Percentiles rank a stretch among this genome's conserved stretches.
These are phyloP conservation scores for Agrilus mali DNA, from an alignment of 2,888 invertebrate species.

Conservation along the genomic window DNA sequence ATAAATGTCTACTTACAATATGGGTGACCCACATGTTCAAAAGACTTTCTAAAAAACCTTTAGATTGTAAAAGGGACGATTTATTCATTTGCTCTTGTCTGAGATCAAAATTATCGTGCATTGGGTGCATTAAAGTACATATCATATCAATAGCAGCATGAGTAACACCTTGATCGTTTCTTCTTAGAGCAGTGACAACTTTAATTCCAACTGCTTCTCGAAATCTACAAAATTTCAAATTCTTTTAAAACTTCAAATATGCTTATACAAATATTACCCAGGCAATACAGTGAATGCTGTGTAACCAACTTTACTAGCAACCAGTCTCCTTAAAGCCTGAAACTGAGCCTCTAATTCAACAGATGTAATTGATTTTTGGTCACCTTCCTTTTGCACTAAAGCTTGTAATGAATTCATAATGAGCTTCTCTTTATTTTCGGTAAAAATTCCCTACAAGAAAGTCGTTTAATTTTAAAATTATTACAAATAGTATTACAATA, in stretches of 20 bases:
- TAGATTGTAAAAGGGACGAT: slow-evolving; percentile 82
- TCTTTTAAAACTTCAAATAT: background rate
- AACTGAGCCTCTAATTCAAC: slow-evolving; percentile 87
- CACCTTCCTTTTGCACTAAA: slow-evolving; percentile 59
- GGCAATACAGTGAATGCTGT: slow-evolving; percentile 84
- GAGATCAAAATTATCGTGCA: slow-evolving; percentile 92
- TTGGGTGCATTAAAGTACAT: slow-evolving; percentile 96
- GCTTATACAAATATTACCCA: slow-evolving; percentile 46
- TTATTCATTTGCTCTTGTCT: slow-evolving; percentile 98
- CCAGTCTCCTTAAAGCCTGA: slow-evolving; percentile 81
- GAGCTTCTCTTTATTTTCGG: slow-evolving; percentile 95
- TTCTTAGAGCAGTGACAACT: slow-evolving; percentile 79
- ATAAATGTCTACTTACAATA: slow-evolving; percentile 52
- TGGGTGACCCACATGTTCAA: slow-evolving; percentile 91
- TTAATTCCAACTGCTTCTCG: slow-evolving; percentile 89
- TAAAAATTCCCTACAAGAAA: slow-evolving; percentile 74
- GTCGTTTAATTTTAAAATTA: slow-evolving; percentile 2
- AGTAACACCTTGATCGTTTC: slow-evolving; percentile 79
- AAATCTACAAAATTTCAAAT: slow-evolving; percentile 46
- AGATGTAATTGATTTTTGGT: slow-evolving; percentile 48
- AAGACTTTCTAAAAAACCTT: slow-evolving; percentile 82
- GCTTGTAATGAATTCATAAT: slow-evolving; percentile 84
- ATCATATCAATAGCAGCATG: slow-evolving; percentile 96
- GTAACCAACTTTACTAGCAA: slow-evolving; percentile 97
- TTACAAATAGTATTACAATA: slow-evolving; percentile 37